Base-by-base conservation (phyloP, 2,888 invertebrate genomes). In the Pollenia amentaria region DNA sequence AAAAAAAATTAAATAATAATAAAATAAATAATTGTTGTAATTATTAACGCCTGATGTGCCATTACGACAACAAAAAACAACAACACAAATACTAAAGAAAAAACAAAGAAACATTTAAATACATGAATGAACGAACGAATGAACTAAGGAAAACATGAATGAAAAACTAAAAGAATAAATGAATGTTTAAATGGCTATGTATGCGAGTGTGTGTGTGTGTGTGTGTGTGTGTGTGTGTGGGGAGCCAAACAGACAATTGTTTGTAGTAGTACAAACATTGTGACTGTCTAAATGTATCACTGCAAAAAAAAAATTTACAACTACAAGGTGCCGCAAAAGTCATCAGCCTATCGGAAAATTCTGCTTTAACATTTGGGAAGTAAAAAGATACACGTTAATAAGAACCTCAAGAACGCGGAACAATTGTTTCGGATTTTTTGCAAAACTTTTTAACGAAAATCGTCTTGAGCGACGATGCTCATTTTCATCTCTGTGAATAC, bases 11-110 rank as follows among this genome's bases (percentile, higher is more conserved):
- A n/a, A 14, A 55, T 29, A 76, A 55, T 65, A 44, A 76, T 40
- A 73, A 73, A 51, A 69, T 29, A 7, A 60, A 79, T 75, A 86
- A 86, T 70, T 79, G 82, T 67, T 80, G 65, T 72, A 86, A 86
- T 86, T 76, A 86, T 83, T 83, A 53, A 76, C 83, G 83, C 70
- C 79, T 80, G 83, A 70, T 80, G 55, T 53, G 64, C 18, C 67
- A 72, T 55, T 81, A 57, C 12, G 38, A 57, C 44, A 57, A 40
- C 14, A 69, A 48, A 62, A 11, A 16, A 44, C 16, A 64, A 46
- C 14, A 55, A 16, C 38, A 62, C 11, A 16, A n/a, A 55, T 42
- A 72, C 6, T 42, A 18, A 55, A 67, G 42, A 42, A 78, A 81
- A 77, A 55, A 38, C n/a, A 62, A 67, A 82, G 60, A 76, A 82